Base-by-base conservation (phyloP, 2,888 invertebrate genomes). In the Noctua janthina region DNA sequence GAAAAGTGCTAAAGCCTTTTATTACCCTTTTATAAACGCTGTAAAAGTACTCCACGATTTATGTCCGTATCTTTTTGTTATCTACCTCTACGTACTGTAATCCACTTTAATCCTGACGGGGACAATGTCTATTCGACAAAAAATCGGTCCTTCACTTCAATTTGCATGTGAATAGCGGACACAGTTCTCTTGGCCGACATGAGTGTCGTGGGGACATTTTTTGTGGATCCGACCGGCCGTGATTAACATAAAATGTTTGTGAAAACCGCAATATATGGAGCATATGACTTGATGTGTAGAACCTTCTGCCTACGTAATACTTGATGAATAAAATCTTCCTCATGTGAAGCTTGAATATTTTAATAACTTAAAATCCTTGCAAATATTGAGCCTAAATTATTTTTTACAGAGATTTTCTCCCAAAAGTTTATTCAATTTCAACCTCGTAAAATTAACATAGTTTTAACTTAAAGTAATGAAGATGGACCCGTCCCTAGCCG, bases 231-330 rank as follows among this genome's bases (percentile, higher is more conserved):
- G 54, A 90, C 89, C 89, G 91, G 89, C 91, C 91, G 90, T 89
- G 93, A 94, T 95, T 95, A 94, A 92, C 95, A 95, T 95, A 94
- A 95, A 94, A 94, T 93, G 94, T 93, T 93, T 93, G 92, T 90
- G 91, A 90, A 89, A 92, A 90, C 90, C 91, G 91, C 91, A 91
- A 93, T 92, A 92, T 91, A 90, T 88, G 88, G 88, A 86, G 88
- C 87, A 81, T 90, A 92, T 91, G 91, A 89, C 92, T 91, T 91
- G 91, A 93, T 92, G 90, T 89, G 90, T 86, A 87, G 89, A 91
- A 87, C 90, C 81, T 76, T 76, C 83, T 79, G 85, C 88, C 79
- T 89, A 84, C 80, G 82, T 86, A 87, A 88, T 90, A 78, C 87
- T 88, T 89, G 90, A 89, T 89, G 90, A 90, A 88, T 89, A 90